phyloP scores from a whole-genome alignment of 2,797 vertebrate species.

The Setipinna tenuifilis region DNA sequence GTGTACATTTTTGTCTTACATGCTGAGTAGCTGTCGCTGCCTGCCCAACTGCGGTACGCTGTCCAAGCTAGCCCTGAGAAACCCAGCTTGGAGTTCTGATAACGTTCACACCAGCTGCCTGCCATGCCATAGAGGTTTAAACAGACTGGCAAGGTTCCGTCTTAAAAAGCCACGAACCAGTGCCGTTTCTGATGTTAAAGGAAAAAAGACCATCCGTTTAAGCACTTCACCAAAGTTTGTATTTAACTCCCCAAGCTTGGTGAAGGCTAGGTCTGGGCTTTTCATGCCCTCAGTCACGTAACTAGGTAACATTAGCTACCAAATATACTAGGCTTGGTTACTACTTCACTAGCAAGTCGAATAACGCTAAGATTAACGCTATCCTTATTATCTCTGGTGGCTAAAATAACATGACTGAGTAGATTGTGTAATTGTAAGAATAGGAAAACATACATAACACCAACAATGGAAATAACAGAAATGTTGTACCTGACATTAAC shows the following conservation, averaged over 20 bases:
- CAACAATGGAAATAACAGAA: background rate
- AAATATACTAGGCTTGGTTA: background rate
- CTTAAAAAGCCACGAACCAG: background rate
- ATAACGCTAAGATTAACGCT: background rate
- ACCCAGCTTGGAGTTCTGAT: constrained; percentile 19
- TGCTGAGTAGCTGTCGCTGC: background rate
- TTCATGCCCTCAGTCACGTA: constrained; percentile 10
- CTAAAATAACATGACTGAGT: background rate
- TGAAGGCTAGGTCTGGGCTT: background rate
- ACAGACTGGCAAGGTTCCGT: background rate
- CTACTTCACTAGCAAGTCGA: constrained; percentile 4
- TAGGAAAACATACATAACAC: background rate
- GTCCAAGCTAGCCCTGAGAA: constrained; percentile 10
- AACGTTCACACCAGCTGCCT: background rate
- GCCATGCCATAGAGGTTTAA: background rate
- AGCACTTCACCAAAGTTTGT: background rate
- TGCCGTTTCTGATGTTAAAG: background rate
- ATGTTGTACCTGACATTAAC: background rate
- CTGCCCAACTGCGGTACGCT: constrained; percentile 9
- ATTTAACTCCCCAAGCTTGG: background rate
- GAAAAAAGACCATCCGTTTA: background rate
- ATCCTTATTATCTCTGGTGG: background rate
- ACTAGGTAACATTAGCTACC: background rate
- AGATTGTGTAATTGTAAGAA: background rate
- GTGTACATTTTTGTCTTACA: background rate